Percentiles rank a stretch among this genome's conserved stretches.
Conservation (phyloP, 2,888 invertebrate genomes). For the Drosophila yooni region DNA sequence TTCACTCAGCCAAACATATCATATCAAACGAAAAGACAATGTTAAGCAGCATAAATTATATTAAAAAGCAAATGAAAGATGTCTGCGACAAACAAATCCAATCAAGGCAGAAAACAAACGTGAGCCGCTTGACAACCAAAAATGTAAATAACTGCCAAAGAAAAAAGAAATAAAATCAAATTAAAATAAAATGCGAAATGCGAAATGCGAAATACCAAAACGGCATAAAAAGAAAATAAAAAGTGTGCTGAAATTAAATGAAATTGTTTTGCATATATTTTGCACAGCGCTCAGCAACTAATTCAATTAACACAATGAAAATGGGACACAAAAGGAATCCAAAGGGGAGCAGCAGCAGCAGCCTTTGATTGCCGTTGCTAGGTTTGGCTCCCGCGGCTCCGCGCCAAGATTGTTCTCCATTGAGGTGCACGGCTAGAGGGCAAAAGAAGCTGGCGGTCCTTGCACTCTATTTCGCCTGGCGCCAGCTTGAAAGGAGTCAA, state of each 20-base stretch:
- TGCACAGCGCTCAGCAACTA: constrained; percentile 55
- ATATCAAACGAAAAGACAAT: constrained; percentile 13
- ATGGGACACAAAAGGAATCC: constrained; percentile 48
- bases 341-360: constrained; percentile 26
- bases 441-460: constrained; percentile 71
- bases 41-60: constrained; percentile 60
- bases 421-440: constrained; percentile 53
- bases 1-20: constrained; percentile 26
- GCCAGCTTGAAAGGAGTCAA: constrained; percentile 25
- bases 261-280: constrained; percentile 60
- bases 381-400: neutral
- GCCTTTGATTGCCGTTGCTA: constrained; percentile 51
- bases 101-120: constrained; percentile 52
- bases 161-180: constrained; percentile 67
- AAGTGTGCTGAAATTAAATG: constrained; percentile 30
- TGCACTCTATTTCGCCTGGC: constrained; percentile 58
- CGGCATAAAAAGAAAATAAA: constrained; percentile 1
- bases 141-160: constrained; percentile 55
- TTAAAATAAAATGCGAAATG: constrained; percentile 31
- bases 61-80: constrained; percentile 42
- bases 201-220: constrained; percentile 6
- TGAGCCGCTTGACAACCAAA: constrained; percentile 55
- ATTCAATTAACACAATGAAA: constrained; percentile 76
- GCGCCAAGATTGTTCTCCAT: constrained; percentile 49
- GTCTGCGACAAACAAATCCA: constrained; percentile 54